Base-by-base conservation (phyloP, 2,113 vertebrate species). In the Oryzias woworae region DNA sequence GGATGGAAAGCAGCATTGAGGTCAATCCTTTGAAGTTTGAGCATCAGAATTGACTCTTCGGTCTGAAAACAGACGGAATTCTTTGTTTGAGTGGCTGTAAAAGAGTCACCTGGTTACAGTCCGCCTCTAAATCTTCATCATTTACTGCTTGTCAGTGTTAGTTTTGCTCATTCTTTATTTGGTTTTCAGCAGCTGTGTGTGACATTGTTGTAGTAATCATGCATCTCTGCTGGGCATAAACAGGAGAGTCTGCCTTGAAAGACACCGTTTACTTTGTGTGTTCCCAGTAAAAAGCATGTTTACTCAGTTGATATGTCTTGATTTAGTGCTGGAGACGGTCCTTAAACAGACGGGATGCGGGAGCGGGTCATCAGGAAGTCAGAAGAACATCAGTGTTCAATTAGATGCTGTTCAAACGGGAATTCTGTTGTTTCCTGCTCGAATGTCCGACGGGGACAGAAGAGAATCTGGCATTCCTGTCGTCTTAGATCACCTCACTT, bases 331-430 rank as follows among this genome's bases (percentile, higher is more conserved):
- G 18, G 31, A n/a, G 45, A 58, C 48, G 53, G 51, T 58, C 69
- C 69, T 41, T 46, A 77, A 70, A 59, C 31, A 16, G 28, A 24
- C 52, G 23, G 64, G 60, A 58, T 65, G 73, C 53, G 42, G 67
- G 31, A 60, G 64, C 71, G 66, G 69, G 66, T 80, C 66, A 31
- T 70, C 64, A 73, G 69, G 71, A 75, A 71, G 47, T 83, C 66
- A 80, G 65, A 68, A 69, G 66, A 82, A 87, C 89, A 88, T 87
- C 79, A 57, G 88, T 63, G 69, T 86, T 79, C 81, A 85, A 89
- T 87, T 86, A 88, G 78, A 73, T 14, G 26, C 71, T 56, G 84
- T 83, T 85, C 70, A 75, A 79, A 76, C 26, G 49, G 24, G 56
- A 46, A 14, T 1, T 4, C 56, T 48, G 14, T 5, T 58, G 36